Base-by-base conservation (phyloP, 2,888 invertebrate genomes). In the Orthosia incerta region DNA sequence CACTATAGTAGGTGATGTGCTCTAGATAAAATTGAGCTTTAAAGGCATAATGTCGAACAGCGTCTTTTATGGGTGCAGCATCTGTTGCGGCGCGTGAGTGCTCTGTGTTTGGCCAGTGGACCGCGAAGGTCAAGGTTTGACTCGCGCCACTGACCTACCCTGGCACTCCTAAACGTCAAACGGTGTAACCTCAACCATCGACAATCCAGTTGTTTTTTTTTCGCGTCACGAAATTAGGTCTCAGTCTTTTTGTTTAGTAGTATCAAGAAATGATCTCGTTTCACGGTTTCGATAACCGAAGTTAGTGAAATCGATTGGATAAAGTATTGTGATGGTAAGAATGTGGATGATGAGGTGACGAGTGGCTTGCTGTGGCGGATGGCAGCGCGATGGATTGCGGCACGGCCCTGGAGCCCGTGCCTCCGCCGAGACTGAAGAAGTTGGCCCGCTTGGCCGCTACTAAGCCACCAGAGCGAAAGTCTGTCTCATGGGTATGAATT, bases 51-150 rank as follows among this genome's bases (percentile, higher is more conserved):
- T 84, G 83, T 82, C 79, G 61, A 45, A 65, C 51, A 62, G 45
- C 31, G 86, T 88, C 87, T 89, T 84, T 90, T 92, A 91, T 92
- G 90, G 91, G 91, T 85, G 88, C 89, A 89, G 90, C 94, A 94
- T 94, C 94, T 94, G 93, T 91, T 93, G 90, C 89, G 87, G 89
- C 90, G 89, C 90, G 90, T 90, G 89, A 91, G 88, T 86, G 76
- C 86, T 89, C 93, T 94, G 93, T 94, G 91, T 94, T 94, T 93
- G 91, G 90, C 87, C 93, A 93, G 90, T 91, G 92, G 88, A 80
- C 93, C 95, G 93, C 90, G 95, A 95, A 96, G 95, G 95, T 91
- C 95, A 95, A 95, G 96, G 95, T 86, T 90, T 90, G 86, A 90
- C 90, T 89, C 90, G 91, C 92, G 89, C 91, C 89, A 89, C 88